Evolutionary conservation across 2,888 invertebrate species (phyloP).

Genomic region (Ceramica pisi): DNA sequence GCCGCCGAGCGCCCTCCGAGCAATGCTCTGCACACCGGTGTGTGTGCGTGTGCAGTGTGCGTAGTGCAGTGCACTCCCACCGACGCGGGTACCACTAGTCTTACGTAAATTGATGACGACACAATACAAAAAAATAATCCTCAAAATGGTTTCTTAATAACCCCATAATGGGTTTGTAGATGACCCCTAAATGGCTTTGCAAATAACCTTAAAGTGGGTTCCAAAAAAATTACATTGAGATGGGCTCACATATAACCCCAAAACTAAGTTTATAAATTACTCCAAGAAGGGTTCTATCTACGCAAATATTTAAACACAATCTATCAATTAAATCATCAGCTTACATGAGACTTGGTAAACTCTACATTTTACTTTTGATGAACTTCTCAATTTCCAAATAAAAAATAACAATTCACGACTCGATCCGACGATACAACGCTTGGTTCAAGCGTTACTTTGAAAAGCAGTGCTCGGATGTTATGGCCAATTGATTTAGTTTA

Average conservation of each 20-base stretch:
- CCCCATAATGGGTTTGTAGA: slow-evolving; percentile 40
- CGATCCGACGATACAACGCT: slow-evolving; percentile 27
- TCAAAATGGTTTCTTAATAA: neutral
- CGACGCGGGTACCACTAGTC: slow-evolving; percentile 38
- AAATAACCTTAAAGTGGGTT: slow-evolving; percentile 17
- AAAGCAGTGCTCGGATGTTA: slow-evolving; percentile 87
- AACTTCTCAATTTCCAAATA: slow-evolving; percentile 48
- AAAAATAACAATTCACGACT: slow-evolving; percentile 46
- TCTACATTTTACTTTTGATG: slow-evolving; percentile 35
- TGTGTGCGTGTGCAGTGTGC: slow-evolving; percentile 17
- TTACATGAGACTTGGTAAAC: slow-evolving; percentile 45
- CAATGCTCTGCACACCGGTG: slow-evolving; percentile 73
- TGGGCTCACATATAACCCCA: slow-evolving; percentile 27
- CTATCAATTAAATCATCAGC: slow-evolving; percentile 37
- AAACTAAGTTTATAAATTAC: slow-evolving; percentile 11
- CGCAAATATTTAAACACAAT: slow-evolving; percentile 3
- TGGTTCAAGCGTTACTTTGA: slow-evolving; percentile 73
- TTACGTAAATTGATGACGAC: slow-evolving; percentile 53
- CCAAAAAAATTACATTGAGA: slow-evolving; percentile 8
- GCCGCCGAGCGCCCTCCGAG: slow-evolving; percentile 82
- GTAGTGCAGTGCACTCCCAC: slow-evolving; percentile 16
- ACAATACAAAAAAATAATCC: neutral
- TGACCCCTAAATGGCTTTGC: slow-evolving; percentile 24
- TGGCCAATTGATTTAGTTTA: slow-evolving; percentile 77
- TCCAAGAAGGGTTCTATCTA: slow-evolving; percentile 48